Percentiles rank a stretch among this genome's conserved stretches.
Conservation (phyloP, 1,140 invertebrate genomes). For the Aplysia californica region DNA sequence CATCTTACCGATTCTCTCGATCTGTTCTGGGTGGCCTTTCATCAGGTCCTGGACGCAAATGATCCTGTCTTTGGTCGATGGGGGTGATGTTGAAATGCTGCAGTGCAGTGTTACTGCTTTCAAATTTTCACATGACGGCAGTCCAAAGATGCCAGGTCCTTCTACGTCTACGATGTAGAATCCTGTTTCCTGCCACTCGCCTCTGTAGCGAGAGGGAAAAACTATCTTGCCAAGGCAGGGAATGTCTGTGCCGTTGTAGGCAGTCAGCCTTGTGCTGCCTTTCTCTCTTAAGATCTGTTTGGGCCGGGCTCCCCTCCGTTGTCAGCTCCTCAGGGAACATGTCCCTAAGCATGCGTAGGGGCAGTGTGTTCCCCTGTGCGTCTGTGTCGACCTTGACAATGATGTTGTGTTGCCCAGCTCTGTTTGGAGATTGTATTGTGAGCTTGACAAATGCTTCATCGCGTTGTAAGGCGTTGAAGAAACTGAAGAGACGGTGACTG, state of each 20-base stretch:
- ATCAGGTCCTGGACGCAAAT: no score
- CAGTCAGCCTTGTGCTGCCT: neutral
- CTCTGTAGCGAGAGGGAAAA: no score
- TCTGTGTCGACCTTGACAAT: constrained; percentile 14
- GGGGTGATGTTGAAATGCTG: no score
- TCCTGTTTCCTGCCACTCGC: neutral
- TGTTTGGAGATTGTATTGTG: neutral
- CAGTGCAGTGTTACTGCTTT: constrained; percentile 1
- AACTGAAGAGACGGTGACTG: no score
- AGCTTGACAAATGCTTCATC: no score
- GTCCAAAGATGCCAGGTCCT: neutral
- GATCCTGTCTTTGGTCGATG: no score
- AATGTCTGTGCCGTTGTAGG: no score
- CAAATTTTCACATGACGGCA: neutral
- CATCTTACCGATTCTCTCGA: constrained; percentile 22
- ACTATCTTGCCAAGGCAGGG: no score
- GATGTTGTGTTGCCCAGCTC: neutral
- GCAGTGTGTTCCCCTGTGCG: neutral
- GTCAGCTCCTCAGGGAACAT: neutral
- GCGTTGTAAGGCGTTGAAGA: no score
- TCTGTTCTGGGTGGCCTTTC: constrained; percentile 6
- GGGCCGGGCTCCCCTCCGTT: neutral
- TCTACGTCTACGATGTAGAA: constrained; percentile 15
- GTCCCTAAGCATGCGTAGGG: neutral
- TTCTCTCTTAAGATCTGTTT: no score